Base-by-base conservation (phyloP, 2,888 invertebrate genomes). In the Dendrolimus houi region DNA sequence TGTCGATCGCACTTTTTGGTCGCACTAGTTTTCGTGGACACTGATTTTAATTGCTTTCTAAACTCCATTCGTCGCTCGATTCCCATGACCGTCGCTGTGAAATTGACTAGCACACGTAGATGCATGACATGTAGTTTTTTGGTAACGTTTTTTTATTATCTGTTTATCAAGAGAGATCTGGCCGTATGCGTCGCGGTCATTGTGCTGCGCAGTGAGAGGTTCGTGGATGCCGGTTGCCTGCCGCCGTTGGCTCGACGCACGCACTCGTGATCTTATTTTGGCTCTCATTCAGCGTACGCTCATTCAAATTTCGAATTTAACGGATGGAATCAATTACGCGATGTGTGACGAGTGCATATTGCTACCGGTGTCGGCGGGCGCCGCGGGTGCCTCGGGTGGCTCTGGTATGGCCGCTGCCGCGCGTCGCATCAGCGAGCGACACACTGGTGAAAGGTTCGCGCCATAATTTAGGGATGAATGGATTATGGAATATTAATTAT, bases 111-210 rank as follows among this genome's bases (percentile, higher is more conserved):
- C 88, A 88, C 87, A 88, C 87, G 87, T 87, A 85, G 87, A 85
- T 88, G 87, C 90, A 88, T 89, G 90, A 89, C 89, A 87, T 87
- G 89, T 88, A 84, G 85, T 85, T 90, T 87, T 88, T 86, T 84
- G 80, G 78, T 79, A 76, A 73, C 69, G 62, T 66, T 65, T 53
- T 63, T 85, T 85, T 87, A 86, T 83, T 72, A 63, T 68, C 69
- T 83, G 80, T 88, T 88, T 87, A 84, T 82, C 83, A 75, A 83
- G 83, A 85, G 84, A 83, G 86, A 88, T 86, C 87, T 84, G 79
- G 81, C 74, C 70, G 82, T 79, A 79, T 83, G 83, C 82, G 83
- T 73, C 79, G 75, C 81, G 83, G 85, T 80, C 81, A 85, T 88
- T 87, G 87, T 87, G 83, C 80, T 68, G 71, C 77, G 69, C 80